Evolutionary conservation across 2,113 vertebrate genomes (phyloP).

Genomic region (Rhabdornis inornatus): DNA sequence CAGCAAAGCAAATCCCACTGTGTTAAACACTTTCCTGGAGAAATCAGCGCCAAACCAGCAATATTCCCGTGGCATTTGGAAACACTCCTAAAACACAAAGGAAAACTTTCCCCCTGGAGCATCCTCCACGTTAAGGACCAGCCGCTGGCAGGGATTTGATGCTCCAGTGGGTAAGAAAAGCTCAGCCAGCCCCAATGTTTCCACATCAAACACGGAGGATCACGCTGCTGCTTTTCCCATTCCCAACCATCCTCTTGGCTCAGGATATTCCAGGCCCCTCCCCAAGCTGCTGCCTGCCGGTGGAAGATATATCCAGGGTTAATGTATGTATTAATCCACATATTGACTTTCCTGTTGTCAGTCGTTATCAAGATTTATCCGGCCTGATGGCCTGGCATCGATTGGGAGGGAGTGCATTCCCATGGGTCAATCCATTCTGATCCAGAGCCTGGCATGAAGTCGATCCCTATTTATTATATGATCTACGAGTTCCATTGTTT

Average conservation of each 20-base stretch:
- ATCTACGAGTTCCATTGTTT: constrained; percentile 68
- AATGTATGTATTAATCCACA: constrained; percentile 56
- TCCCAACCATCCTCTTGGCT: neutral
- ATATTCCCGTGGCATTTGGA: neutral
- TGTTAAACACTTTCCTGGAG: neutral
- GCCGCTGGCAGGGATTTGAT: fast-evolving
- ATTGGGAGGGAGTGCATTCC: constrained; percentile 58
- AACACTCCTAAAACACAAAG: neutral
- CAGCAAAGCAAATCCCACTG: neutral
- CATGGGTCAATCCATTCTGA: constrained; percentile 72
- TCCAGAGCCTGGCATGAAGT: constrained; percentile 61
- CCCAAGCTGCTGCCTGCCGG: neutral
- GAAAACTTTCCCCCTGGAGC: neutral
- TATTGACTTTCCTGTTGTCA: constrained; percentile 65
- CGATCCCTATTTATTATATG: constrained; percentile 79
- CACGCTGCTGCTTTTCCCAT: neutral
- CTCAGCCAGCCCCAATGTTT: neutral
- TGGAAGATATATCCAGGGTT: neutral
- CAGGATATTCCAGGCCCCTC: neutral
- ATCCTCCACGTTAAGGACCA: neutral
- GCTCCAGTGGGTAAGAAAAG: neutral
- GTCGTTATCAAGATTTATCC: constrained; percentile 77
- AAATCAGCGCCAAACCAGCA: neutral
- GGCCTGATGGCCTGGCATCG: constrained; percentile 56
- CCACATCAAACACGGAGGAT: neutral